Evolutionary conservation across 2,888 invertebrate genomes (phyloP).

Genomic region (Drosophila nigricruria): DNA sequence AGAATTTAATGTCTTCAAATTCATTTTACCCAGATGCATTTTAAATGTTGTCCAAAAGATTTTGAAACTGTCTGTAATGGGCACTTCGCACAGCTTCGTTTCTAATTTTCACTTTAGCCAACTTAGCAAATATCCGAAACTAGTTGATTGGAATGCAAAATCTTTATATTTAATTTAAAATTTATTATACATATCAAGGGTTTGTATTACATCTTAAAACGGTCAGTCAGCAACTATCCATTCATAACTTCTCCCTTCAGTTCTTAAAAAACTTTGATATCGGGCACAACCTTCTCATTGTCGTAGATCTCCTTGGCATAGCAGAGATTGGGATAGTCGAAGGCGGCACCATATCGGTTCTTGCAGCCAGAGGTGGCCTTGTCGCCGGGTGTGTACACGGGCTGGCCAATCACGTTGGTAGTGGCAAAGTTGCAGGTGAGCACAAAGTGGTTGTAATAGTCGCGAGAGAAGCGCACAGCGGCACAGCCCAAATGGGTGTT

Average conservation of each 20-base stretch:
- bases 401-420: slow-evolving; percentile 54
- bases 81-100: neutral
- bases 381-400: slow-evolving; percentile 61
- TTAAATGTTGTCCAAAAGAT: neutral
- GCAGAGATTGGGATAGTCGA: slow-evolving; percentile 56
- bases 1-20: too few species aligned
- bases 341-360: slow-evolving; percentile 64
- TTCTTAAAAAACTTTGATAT: slow-evolving; percentile 29
- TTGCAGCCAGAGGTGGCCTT: slow-evolving; percentile 57
- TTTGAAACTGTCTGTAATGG: neutral
- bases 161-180: neutral
- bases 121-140: neutral
- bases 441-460: slow-evolving; percentile 57
- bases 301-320: slow-evolving; percentile 45
- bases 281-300: slow-evolving; percentile 35
- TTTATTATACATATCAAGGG: slow-evolving; percentile 7
- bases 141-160: neutral
- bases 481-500: slow-evolving; percentile 66
- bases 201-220: slow-evolving; percentile 27
- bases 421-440: slow-evolving; percentile 69
- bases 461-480: slow-evolving; percentile 52
- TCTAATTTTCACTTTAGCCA: neutral
- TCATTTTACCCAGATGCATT: neutral
- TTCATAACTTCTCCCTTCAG: neutral
- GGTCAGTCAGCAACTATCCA: slow-evolving; percentile 5